phyloP scores from a whole-genome alignment of 2,797 vertebrate species.

The Enteromius radiatus region DNA sequence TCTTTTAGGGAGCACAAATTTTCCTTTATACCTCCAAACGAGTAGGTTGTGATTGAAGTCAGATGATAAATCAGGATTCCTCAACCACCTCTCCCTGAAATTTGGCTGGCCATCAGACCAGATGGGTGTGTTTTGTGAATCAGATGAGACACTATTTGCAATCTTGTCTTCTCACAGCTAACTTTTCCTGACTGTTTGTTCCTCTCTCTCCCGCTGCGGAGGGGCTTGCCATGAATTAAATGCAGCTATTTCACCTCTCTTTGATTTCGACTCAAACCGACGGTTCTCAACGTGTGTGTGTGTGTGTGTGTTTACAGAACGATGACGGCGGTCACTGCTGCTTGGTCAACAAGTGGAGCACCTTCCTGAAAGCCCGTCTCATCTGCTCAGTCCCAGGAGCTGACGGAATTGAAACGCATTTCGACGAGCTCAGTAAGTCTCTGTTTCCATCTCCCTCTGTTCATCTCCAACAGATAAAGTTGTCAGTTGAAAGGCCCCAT shows the following conservation, averaged over 20 bases:
- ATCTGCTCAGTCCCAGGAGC: slow-evolving; percentile 95
- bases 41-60: slow-evolving; percentile 36
- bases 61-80: slow-evolving; percentile 50
- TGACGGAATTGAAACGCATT: slow-evolving; percentile 96
- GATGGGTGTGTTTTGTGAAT: slow-evolving; percentile 62
- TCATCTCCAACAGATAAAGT: slow-evolving; percentile 14
- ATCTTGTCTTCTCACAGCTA: slow-evolving; percentile 54
- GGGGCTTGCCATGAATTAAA: slow-evolving; percentile 22
- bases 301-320: slow-evolving; percentile 77
- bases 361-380: slow-evolving; percentile 95
- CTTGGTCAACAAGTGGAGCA: slow-evolving; percentile 99
- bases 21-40: slow-evolving; percentile 7
- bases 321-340: slow-evolving; percentile 98
- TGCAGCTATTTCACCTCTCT: slow-evolving; percentile 64
- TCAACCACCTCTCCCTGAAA: slow-evolving; percentile 59
- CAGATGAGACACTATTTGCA: slow-evolving; percentile 66
- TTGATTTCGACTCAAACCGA: slow-evolving; percentile 62
- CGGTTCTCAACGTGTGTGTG: slow-evolving; percentile 18
- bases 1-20: not conserved
- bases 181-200: slow-evolving; percentile 45
- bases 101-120: slow-evolving; percentile 67
- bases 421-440: slow-evolving; percentile 94
- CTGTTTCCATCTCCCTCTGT: not conserved
- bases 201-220: slow-evolving; percentile 58
- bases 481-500: slow-evolving; percentile 7